These are phyloP conservation scores for Marisa cornuarietis DNA, from an alignment of 1,140 invertebrate genomes.

Conservation along the genomic window DNA sequence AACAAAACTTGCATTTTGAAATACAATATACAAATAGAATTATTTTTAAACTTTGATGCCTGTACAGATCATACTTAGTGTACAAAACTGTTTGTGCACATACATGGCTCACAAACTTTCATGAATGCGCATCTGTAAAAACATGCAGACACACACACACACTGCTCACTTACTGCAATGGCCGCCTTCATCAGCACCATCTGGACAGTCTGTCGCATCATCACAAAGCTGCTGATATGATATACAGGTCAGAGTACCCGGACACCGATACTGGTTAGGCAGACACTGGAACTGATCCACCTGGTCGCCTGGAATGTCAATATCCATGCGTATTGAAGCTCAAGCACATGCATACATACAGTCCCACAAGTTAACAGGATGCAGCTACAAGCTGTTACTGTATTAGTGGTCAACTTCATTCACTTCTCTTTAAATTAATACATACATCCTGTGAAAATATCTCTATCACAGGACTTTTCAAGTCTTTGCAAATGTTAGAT, in stretches of 20 bases:
- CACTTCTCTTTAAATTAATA: no score
- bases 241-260: slow-evolving; percentile 39
- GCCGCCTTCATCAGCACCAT: slow-evolving; percentile 43
- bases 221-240: slow-evolving; percentile 42
- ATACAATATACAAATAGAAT: background rate
- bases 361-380: no score
- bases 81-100: background rate
- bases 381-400: no score
- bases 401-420: no score
- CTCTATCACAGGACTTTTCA: no score
- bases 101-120: no score
- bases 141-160: background rate
- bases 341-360: no score
- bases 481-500: no score
- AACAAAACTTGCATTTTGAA: no score
- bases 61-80: slow-evolving; percentile 3
- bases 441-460: no score
- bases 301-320: slow-evolving; percentile 27
- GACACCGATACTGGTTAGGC: slow-evolving; percentile 45
- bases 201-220: slow-evolving; percentile 32
- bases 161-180: slow-evolving; percentile 44
- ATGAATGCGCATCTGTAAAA: background rate
- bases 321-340: background rate
- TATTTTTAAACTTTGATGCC: background rate
- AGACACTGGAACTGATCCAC: slow-evolving; percentile 39